Evolutionary conservation across 2,888 invertebrate species (phyloP).

Genomic region (Danaus chrysippus): DNA sequence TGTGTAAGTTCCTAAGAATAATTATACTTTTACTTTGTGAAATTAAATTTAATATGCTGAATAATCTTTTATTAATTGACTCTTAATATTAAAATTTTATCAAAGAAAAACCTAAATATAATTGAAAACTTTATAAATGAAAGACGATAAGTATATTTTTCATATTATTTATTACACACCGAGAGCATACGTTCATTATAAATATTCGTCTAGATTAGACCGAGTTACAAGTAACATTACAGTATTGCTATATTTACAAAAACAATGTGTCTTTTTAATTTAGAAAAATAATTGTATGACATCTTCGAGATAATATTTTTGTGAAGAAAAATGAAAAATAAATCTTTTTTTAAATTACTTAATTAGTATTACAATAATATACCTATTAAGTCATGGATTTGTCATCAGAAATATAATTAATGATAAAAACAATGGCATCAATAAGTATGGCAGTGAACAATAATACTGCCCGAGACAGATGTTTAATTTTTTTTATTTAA

Average conservation of each 20-base stretch:
- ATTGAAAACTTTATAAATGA: background rate
- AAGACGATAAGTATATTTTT: conserved; percentile 2
- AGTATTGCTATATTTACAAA: conserved; percentile 1
- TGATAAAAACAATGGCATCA: background rate
- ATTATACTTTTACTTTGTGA: too few relatives aligned
- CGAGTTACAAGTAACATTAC: background rate
- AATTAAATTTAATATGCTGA: too few relatives aligned
- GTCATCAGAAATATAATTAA: background rate
- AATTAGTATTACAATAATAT: background rate
- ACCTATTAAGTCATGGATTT: background rate
- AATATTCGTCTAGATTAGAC: background rate
- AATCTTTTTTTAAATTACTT: too few relatives aligned
- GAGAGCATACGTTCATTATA: background rate
- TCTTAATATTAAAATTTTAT: too few relatives aligned
- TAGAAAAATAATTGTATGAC: background rate
- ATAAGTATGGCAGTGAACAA: background rate
- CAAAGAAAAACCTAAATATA: background rate
- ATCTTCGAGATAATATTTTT: too few relatives aligned
- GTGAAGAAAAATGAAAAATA: too few relatives aligned
- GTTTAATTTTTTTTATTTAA: background rate
- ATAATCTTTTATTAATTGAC: too few relatives aligned
- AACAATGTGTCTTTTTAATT: background rate
- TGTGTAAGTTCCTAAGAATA: too few relatives aligned
- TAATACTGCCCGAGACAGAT: background rate
- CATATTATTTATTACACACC: conserved; percentile 12